phyloP scores from a whole-genome alignment of 2,797 vertebrate genomes.

The Masticophis lateralis region DNA sequence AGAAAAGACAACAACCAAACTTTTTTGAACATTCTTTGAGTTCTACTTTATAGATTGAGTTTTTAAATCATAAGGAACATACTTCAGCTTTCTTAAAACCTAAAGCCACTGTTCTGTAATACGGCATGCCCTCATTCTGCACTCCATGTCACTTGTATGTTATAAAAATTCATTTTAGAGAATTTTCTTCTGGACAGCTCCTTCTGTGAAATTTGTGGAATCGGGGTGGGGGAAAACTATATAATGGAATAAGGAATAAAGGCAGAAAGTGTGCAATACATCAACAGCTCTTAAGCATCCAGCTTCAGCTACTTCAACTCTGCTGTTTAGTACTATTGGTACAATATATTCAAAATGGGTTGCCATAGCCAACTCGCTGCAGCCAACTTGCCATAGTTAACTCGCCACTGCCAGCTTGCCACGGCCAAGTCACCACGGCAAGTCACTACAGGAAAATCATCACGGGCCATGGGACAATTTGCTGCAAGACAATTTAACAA shows the following conservation, averaged over 20 bases:
- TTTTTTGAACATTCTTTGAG: neutral
- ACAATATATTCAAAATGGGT: neutral
- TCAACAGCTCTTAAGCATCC: neutral
- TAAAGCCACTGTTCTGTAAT: neutral
- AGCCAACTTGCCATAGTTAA: no score
- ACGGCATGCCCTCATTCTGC: neutral
- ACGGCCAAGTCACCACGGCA: no score
- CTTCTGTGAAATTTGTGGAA: neutral
- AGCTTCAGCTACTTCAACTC: neutral
- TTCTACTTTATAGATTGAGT: neutral
- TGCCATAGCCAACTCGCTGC: no score
- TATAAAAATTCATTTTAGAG: neutral
- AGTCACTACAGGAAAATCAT: neutral
- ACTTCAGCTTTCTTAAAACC: neutral
- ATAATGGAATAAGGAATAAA: neutral
- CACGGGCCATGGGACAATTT: neutral
- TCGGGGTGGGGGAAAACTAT: neutral
- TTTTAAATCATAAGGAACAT: neutral
- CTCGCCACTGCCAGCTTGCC: no score
- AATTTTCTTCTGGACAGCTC: neutral
- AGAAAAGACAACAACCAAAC: neutral
- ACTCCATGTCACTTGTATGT: neutral
- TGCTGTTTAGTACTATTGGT: neutral
- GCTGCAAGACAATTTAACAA: neutral
- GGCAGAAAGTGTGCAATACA: neutral